Evolutionary conservation across 2,113 vertebrate genomes (phyloP).

Genomic region (Piprites chloris): DNA sequence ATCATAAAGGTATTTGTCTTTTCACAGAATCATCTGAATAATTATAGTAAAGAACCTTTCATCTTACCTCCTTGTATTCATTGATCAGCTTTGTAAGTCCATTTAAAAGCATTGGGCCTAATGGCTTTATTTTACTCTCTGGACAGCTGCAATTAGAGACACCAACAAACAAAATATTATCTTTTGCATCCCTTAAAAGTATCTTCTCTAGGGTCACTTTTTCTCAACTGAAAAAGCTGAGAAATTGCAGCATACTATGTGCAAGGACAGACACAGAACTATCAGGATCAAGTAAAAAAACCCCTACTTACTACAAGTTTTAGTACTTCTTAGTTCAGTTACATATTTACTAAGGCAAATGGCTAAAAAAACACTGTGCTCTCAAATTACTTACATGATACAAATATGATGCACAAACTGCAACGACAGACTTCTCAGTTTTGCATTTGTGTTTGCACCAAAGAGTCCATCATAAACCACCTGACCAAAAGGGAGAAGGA

Average conservation of each 20-base stretch:
- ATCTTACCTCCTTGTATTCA: slow-evolving; percentile 95
- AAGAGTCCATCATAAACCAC: slow-evolving; percentile 98
- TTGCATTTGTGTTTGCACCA: slow-evolving; percentile 93
- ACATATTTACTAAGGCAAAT: background rate
- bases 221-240: background rate
- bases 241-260: background rate
- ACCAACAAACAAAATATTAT: background rate
- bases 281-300: background rate
- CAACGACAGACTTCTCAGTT: slow-evolving; percentile 89
- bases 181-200: background rate
- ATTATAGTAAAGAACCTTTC: background rate
- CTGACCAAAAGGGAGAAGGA: slow-evolving; percentile 68
- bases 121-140: slow-evolving; percentile 92
- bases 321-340: background rate
- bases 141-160: slow-evolving; percentile 83
- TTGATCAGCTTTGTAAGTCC: slow-evolving; percentile 99
- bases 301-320: rapidly evolving
- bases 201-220: background rate
- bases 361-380: background rate
- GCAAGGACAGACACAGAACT: background rate
- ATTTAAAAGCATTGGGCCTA: slow-evolving; percentile 97
- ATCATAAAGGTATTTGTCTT: background rate
- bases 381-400: slow-evolving; percentile 83
- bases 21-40: background rate
- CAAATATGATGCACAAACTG: slow-evolving; percentile 99